These are phyloP conservation scores for Napeogenes inachia DNA, from an alignment of 2,888 invertebrate species.

Conservation along the genomic window DNA sequence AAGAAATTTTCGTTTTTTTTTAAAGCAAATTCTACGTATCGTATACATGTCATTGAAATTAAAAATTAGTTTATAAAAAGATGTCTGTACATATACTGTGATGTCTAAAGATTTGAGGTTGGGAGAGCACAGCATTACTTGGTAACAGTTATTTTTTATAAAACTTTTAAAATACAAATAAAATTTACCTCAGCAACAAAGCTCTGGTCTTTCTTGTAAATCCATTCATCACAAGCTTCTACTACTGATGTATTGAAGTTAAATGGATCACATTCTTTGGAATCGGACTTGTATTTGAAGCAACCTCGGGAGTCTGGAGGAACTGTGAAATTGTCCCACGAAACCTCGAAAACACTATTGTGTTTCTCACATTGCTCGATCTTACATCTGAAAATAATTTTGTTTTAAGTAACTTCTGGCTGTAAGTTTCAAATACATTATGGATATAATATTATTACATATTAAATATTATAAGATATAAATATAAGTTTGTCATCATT, in stretches of 20 bases:
- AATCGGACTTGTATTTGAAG: slow-evolving; percentile 31
- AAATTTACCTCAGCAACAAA: slow-evolving; percentile 38
- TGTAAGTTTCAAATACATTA: neutral
- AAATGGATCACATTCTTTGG: slow-evolving; percentile 29
- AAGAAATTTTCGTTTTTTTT: too few relatives aligned
- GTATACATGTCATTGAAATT: too few relatives aligned
- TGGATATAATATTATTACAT: neutral
- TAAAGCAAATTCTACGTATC: too few relatives aligned
- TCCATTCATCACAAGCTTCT: slow-evolving; percentile 37
- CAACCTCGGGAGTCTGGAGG: slow-evolving; percentile 34
- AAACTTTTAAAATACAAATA: neutral
- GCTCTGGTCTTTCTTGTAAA: slow-evolving; percentile 36
- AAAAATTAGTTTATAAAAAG: too few relatives aligned
- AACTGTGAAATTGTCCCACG: slow-evolving; percentile 36
- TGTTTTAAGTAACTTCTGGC: neutral
- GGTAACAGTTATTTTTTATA: neutral
- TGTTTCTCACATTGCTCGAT: slow-evolving; percentile 35
- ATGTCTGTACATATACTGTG: too few relatives aligned
- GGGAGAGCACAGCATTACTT: too few relatives aligned
- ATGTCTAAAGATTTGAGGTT: too few relatives aligned
- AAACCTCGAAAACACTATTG: slow-evolving; percentile 22
- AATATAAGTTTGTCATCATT: too few relatives aligned
- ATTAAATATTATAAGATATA: too few relatives aligned
- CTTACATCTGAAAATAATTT: slow-evolving; percentile 32
- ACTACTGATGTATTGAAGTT: slow-evolving; percentile 32